Evolutionary conservation across 2,797 vertebrate genomes (phyloP).

Genomic region (Monodelphis domestica): DNA sequence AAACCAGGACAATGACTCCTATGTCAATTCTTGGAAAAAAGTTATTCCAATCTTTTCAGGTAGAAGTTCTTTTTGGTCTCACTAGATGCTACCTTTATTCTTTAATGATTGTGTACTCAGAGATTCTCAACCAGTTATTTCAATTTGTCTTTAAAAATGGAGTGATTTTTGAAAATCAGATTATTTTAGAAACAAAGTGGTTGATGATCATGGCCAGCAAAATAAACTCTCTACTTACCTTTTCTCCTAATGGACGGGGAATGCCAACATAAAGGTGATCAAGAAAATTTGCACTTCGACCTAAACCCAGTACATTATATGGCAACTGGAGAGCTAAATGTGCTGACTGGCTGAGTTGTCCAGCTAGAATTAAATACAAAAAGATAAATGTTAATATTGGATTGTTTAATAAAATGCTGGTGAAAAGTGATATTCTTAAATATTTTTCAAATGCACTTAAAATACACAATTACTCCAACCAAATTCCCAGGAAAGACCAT

Average conservation of each 20-base stretch:
- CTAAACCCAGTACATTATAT: slow-evolving; percentile 95
- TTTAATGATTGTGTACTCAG: neutral
- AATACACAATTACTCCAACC: neutral
- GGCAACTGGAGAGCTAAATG: slow-evolving; percentile 96
- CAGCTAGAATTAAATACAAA: slow-evolving; percentile 86
- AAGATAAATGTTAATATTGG: slow-evolving; percentile 25
- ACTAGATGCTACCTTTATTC: neutral
- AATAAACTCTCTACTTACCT: slow-evolving; percentile 82
- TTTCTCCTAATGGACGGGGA: slow-evolving; percentile 90
- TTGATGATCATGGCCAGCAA: neutral
- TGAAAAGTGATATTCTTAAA: neutral
- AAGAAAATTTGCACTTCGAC: slow-evolving; percentile 97
- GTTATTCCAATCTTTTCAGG: neutral
- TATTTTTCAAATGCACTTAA: neutral
- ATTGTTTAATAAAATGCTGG: neutral
- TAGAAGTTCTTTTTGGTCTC: slow-evolving; percentile 26
- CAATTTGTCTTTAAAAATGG: slow-evolving; percentile 33
- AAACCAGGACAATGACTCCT: slow-evolving; percentile 10
- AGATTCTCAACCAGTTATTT: neutral
- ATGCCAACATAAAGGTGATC: slow-evolving; percentile 96
- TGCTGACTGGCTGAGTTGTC: slow-evolving; percentile 96
- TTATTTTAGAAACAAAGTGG: neutral
- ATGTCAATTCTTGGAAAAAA: neutral
- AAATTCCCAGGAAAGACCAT: neutral
- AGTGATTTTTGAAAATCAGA: slow-evolving; percentile 19